Evolutionary conservation across 2,113 vertebrate species (phyloP).

Genomic region (Catharus fuscescens): DNA sequence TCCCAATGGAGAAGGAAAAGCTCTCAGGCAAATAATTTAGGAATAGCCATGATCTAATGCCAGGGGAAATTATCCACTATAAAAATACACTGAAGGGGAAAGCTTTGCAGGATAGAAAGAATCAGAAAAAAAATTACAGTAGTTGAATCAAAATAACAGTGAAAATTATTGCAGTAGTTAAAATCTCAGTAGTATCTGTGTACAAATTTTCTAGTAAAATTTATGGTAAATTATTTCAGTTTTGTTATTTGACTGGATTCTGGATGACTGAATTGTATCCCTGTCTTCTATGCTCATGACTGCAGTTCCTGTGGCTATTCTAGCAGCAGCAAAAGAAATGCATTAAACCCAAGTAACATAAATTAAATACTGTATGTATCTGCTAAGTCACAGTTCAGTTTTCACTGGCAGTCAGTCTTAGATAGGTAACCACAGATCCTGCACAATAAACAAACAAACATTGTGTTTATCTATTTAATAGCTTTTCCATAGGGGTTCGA

Average conservation of each 20-base stretch:
- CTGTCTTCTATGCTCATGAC: not conserved
- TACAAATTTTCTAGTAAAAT: not conserved
- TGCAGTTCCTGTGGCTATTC: not conserved
- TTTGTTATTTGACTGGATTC: not conserved
- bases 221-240: not conserved
- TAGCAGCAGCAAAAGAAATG: not conserved
- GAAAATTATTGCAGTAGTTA: not conserved
- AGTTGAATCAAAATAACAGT: not conserved
- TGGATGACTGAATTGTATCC: not conserved
- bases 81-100: not conserved
- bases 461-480: not conserved
- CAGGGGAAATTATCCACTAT: not conserved
- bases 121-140: not conserved
- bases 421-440: not conserved
- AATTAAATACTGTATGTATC: not conserved
- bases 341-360: not conserved
- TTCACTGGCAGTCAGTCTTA: not conserved
- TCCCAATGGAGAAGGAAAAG: constrained; percentile 9
- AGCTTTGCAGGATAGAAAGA: not conserved
- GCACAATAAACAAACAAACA: not conserved
- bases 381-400: not conserved
- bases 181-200: not conserved
- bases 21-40: constrained; percentile 4
- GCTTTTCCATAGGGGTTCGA: not conserved
- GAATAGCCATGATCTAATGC: not conserved